Base-by-base conservation (phyloP, 2,888 invertebrate species). In the Cephus spinipes region DNA sequence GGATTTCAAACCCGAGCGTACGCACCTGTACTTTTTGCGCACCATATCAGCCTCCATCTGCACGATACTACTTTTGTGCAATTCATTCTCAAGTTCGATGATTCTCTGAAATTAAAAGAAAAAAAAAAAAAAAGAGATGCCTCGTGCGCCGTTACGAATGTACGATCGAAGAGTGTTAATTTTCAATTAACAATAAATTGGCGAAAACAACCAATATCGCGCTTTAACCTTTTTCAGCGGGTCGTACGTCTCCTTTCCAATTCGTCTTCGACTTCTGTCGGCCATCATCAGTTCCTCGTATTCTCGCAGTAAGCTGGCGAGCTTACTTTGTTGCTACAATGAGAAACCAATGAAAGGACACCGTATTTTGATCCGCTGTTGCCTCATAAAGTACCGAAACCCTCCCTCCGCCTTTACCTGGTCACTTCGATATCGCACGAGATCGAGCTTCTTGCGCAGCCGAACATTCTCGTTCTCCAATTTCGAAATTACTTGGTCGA, bases 21-120 rank as follows among this genome's bases (percentile, higher is more conserved):
- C 96, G 1, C 94, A 94, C 68, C 93, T 92, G 87, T 97, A 97
- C 89, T 96, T 96, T 88, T 95, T 95, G 83, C 95, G 94, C 11
- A 97, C 94, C 82, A 96, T 94, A 85, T 95, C 95, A 0, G 96
- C 96, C 91, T 97, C 97, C 87, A 96, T 95, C 93, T 96, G 95
- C 92, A 97, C 96, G 55, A 97, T 95, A 77, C 96, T 94, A 0
- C 96, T 94, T 80, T 95, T 95, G 88, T 97, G 96, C 79, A 97
- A 95, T 89, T 95, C 95, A 88, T 97, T 97, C 91, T 97, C 97
- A 83, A 97, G 91, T 84, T 95, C 94, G 9, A 95, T 87, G 73
- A 92, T 91, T 87, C 90, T 89, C 92, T 92, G 82, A 12, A 77
- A 79, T 73, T 32, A 31, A 1, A 34, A 11, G 11, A 71, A 23